Evolutionary conservation across 2,113 vertebrate genomes (phyloP), one percentile per base, ranked within the genome.

Genomic region (Gobius niger): DNA sequence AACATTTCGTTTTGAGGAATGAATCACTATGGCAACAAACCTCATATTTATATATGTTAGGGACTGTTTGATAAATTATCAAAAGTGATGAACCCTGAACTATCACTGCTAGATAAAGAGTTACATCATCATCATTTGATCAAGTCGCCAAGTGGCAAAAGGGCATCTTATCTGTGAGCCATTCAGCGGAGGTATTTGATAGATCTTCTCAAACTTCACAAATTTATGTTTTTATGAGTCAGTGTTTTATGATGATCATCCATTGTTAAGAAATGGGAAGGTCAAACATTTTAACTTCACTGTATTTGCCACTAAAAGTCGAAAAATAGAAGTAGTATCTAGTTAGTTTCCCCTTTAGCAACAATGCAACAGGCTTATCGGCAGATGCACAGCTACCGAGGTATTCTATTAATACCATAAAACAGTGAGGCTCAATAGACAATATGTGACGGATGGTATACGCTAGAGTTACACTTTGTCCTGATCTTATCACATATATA

Each of bases 111-210:
- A 72, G 51, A 59, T 64, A 70, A 62, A 40, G 5, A 5, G 54
- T 74, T 69, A 63, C 12, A 9, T 72, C 67, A 80, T 72, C 65
- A 80, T 67, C 8, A n/a, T 61, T 4, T 9, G 47, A 47, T 46
- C 11, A 56, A 15, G 44, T 4, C 2, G 15, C 9, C n/a, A 56
- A 59, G n/a, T 72, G 18, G 9, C 12, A 51, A 78, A 44, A 80
- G 53, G 12, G 56, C 52, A 81, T 80, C 80, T 86, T 84, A 68
- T 80, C 81, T 74, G 4, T 7, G 13, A 71, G 8, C 40, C 67
- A 24, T 19, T 54, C 3, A 16, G 12, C 7, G 3, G 18, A 54
- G 63, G 70, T 52, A 82, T 60, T 24, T 24, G 52, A 65, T 73
- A 68, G 56, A 40, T 40, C 52, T 18, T 16, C 7, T 65, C n/a